phyloP scores from a whole-genome alignment of 2,113 vertebrate genomes.

The Nothobranchius kuhntae region DNA sequence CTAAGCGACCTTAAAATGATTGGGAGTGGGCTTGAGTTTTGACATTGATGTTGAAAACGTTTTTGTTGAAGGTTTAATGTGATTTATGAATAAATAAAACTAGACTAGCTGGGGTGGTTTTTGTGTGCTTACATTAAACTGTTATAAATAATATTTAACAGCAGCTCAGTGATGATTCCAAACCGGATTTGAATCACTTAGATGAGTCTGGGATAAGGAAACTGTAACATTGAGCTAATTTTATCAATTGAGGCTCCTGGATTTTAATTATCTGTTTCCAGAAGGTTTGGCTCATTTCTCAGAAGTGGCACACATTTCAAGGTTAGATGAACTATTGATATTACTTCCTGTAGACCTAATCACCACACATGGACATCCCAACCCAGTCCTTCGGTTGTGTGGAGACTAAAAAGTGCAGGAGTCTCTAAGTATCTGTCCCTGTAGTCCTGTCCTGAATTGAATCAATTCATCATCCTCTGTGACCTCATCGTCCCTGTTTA shows the following conservation, averaged over 20 bases:
- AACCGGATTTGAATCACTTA: slow-evolving; percentile 30
- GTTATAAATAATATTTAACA: too few species aligned
- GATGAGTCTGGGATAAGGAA: slow-evolving; percentile 37
- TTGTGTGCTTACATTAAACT: too few species aligned
- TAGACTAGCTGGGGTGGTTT: not conserved
- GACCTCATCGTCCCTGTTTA: slow-evolving; percentile 69
- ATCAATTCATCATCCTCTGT: slow-evolving; percentile 72
- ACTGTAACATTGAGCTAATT: slow-evolving; percentile 54
- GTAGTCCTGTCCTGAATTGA: slow-evolving; percentile 74
- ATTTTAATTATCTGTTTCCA: slow-evolving; percentile 66
- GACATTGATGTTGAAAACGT: not conserved
- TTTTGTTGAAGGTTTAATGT: not conserved
- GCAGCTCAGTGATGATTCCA: slow-evolving; percentile 1
- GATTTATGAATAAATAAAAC: not conserved
- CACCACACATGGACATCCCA: slow-evolving; percentile 57
- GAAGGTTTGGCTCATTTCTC: slow-evolving; percentile 67
- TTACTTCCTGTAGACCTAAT: slow-evolving; percentile 59
- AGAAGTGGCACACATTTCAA: slow-evolving; percentile 69
- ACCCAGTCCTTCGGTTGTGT: slow-evolving; percentile 31
- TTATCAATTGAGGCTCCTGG: slow-evolving; percentile 48
- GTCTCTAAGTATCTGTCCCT: slow-evolving; percentile 70
- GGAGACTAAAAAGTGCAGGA: slow-evolving; percentile 57
- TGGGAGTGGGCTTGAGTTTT: not conserved
- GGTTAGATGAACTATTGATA: slow-evolving; percentile 71
- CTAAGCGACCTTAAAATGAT: not conserved